Evolutionary conservation across 2,888 invertebrate species (phyloP).

Genomic region (Arctia plantaginis): DNA sequence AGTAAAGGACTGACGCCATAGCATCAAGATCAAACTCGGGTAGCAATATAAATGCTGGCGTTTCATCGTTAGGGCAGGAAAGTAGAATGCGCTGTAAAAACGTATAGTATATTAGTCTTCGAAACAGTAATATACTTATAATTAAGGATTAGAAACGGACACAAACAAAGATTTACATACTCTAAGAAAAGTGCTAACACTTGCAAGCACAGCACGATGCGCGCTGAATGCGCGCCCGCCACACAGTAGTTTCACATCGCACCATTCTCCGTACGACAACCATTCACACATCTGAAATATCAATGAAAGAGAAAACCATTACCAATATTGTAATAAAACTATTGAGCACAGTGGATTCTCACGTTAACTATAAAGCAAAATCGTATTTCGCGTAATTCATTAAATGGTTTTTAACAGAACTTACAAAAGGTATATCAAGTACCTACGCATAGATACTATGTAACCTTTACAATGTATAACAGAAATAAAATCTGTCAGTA

Average conservation of each 20-base stretch:
- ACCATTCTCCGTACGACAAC: conserved; percentile 79
- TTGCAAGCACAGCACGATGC: conserved; percentile 89
- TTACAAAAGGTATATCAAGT: neutral
- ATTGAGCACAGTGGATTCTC: neutral
- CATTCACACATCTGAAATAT: conserved; percentile 78
- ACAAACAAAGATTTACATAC: conserved; percentile 67
- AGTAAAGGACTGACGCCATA: conserved; percentile 88
- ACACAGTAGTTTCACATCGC: conserved; percentile 89
- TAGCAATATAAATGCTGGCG: conserved; percentile 88
- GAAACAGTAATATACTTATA: conserved; percentile 4
- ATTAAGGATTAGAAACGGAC: conserved; percentile 11
- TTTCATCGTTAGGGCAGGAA: conserved; percentile 72
- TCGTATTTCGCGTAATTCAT: neutral
- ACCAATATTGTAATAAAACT: conserved; percentile 11
- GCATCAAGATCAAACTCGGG: conserved; percentile 88
- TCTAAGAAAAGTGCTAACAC: conserved; percentile 89
- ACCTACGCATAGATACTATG: neutral
- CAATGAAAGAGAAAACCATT: conserved; percentile 40
- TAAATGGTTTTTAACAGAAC: neutral
- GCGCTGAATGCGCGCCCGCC: conserved; percentile 88
- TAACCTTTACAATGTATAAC: conserved; percentile 11
- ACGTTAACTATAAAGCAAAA: neutral
- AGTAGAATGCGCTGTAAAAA: conserved; percentile 70
- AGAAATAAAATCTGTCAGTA: conserved; percentile 17
- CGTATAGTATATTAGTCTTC: conserved; percentile 26